These are phyloP conservation scores for Dolomedes plantarius DNA, from an alignment of 2,888 invertebrate genomes.

Conservation along the genomic window DNA sequence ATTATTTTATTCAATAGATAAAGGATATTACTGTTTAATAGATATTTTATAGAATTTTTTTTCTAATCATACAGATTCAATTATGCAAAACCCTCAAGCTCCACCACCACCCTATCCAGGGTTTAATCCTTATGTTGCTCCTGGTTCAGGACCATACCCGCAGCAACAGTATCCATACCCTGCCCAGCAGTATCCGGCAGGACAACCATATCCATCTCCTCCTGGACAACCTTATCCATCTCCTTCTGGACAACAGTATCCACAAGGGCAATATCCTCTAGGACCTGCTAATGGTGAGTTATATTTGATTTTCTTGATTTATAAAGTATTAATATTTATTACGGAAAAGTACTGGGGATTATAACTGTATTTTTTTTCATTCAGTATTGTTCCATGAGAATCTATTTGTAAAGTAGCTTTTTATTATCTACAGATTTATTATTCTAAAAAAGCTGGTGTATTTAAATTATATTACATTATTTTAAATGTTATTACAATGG, in stretches of 20 bases:
- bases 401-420: no score
- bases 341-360: no score
- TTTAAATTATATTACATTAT: no score
- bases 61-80: no score
- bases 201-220: conserved; percentile 5
- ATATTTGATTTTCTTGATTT: neutral
- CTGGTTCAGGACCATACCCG: conserved; percentile 31
- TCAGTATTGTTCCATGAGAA: no score
- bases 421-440: no score
- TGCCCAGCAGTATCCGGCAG: conserved; percentile 12
- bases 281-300: neutral
- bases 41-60: no score
- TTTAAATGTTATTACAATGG: no score
- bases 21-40: no score
- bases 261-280: conserved; percentile 23
- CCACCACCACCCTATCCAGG: conserved; percentile 57
- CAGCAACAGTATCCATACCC: conserved; percentile 29
- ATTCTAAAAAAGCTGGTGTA: no score
- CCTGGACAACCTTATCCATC: conserved; percentile 14
- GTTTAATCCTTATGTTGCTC: conserved; percentile 39
- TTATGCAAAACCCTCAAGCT: conserved; percentile 21
- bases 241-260: neutral
- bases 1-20: no score
- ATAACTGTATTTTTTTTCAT: no score
- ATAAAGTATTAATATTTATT: neutral